Conservation (phyloP, 2,888 invertebrate genomes). For the Callimorpha dominula region DNA sequence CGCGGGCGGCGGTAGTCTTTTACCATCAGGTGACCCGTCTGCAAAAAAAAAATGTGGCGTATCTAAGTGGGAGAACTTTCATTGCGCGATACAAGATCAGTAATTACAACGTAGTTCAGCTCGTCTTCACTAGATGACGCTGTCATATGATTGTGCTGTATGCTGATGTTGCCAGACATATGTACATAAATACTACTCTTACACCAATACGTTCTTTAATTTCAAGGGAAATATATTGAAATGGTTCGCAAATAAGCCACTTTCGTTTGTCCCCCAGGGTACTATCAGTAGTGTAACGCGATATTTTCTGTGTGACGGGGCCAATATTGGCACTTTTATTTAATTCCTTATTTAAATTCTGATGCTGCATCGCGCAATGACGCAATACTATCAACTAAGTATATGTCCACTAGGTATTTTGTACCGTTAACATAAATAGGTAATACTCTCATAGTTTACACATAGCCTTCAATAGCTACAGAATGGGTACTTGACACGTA, state of each 20-base stretch:
- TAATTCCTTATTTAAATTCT: neutral
- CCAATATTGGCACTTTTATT: neutral
- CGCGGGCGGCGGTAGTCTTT: no score
- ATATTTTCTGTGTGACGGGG: neutral
- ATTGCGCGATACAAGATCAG: neutral
- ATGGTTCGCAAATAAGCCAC: slow-evolving; percentile 1
- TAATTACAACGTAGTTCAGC: neutral
- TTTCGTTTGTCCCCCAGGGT: neutral
- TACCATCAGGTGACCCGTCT: no score
- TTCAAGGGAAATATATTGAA: neutral
- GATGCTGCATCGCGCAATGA: no score
- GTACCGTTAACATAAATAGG: no score
- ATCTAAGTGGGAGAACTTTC: no score
- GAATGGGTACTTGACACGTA: slow-evolving; percentile 26
- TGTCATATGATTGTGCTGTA: neutral
- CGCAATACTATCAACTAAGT: no score
- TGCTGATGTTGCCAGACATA: neutral
- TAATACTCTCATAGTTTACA: neutral
- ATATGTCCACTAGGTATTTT: no score
- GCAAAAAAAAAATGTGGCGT: no score
- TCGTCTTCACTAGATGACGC: neutral
- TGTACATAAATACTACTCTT: neutral
- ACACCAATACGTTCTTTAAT: neutral
- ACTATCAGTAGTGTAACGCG: neutral
- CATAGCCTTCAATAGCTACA: slow-evolving; percentile 3